These are phyloP conservation scores for Schizopygopsis pylzovi DNA, from an alignment of 2,797 vertebrate species.

Conservation along the genomic window DNA sequence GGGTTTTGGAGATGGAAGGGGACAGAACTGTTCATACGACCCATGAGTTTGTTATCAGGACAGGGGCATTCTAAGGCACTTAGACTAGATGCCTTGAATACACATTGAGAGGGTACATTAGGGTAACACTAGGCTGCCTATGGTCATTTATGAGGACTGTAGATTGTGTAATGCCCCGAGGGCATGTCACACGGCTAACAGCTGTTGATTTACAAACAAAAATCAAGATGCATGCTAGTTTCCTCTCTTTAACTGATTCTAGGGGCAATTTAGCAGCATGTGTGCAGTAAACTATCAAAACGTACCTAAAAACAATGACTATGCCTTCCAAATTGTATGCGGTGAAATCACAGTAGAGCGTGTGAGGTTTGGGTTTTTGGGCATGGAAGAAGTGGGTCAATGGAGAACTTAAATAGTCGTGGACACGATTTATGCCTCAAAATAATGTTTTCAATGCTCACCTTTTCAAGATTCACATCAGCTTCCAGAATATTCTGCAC, in stretches of 20 bases:
- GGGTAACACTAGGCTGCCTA: slow-evolving; percentile 10
- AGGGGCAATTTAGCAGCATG: slow-evolving; percentile 2
- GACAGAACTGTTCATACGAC: not conserved
- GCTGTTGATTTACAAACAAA: slow-evolving; percentile 34
- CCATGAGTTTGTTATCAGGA: not conserved
- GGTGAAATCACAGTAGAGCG: not conserved
- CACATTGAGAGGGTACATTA: slow-evolving; percentile 6
- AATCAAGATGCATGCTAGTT: slow-evolving; percentile 36
- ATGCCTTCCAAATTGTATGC: not conserved
- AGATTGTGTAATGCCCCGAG: slow-evolving; percentile 14
- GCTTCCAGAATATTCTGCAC: slow-evolving; percentile 81
- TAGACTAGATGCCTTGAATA: slow-evolving; percentile 5
- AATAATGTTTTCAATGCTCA: slow-evolving; percentile 64
- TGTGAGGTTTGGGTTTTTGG: not conserved
- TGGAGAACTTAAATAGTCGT: not conserved
- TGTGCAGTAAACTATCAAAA: slow-evolving; percentile 18
- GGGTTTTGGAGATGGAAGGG: not conserved
- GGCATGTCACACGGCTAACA: slow-evolving; percentile 19
- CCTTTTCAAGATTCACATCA: slow-evolving; percentile 84
- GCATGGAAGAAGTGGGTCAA: not conserved
- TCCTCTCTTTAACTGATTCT: slow-evolving; percentile 23
- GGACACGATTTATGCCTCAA: not conserved
- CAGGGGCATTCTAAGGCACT: not conserved
- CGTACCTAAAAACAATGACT: slow-evolving; percentile 9
- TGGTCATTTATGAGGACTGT: slow-evolving; percentile 1